These are phyloP conservation scores for Chrosomus eos DNA, from an alignment of 2,797 vertebrate species.

Conservation along the genomic window DNA sequence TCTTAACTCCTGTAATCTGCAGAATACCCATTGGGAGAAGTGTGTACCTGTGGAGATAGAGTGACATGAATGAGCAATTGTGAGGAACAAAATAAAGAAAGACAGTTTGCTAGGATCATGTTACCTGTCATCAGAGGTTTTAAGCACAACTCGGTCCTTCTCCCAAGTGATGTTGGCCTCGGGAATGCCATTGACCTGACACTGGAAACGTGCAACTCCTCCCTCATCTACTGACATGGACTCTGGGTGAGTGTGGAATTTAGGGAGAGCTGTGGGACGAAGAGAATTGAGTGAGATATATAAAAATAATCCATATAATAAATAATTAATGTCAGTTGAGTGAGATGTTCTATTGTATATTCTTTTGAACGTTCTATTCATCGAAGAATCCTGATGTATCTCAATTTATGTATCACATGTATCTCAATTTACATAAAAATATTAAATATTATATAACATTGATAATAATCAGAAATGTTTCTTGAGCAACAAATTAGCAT, in stretches of 20 bases:
- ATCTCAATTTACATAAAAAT: not conserved
- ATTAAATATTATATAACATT: not conserved
- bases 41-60: constrained; percentile 73
- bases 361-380: not conserved
- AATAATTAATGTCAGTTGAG: not conserved
- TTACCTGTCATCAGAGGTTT: constrained; percentile 70
- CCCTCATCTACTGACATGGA: constrained; percentile 76
- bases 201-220: constrained; percentile 77
- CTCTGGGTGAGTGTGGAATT: constrained; percentile 79
- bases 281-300: not conserved
- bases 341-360: not conserved
- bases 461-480: not conserved
- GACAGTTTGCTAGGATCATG: not conserved
- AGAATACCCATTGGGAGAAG: constrained; percentile 80
- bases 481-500: not conserved
- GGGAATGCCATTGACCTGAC: constrained; percentile 75
- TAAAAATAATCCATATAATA: not conserved
- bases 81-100: not conserved
- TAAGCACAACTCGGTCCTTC: constrained; percentile 68
- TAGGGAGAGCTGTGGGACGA: constrained; percentile 72
- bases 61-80: not conserved
- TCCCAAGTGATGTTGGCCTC: constrained; percentile 83
- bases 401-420: not conserved
- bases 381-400: not conserved
- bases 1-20: constrained; percentile 75